phyloP scores from a whole-genome alignment of 2,797 vertebrate species.

The Argyrosomus regius region DNA sequence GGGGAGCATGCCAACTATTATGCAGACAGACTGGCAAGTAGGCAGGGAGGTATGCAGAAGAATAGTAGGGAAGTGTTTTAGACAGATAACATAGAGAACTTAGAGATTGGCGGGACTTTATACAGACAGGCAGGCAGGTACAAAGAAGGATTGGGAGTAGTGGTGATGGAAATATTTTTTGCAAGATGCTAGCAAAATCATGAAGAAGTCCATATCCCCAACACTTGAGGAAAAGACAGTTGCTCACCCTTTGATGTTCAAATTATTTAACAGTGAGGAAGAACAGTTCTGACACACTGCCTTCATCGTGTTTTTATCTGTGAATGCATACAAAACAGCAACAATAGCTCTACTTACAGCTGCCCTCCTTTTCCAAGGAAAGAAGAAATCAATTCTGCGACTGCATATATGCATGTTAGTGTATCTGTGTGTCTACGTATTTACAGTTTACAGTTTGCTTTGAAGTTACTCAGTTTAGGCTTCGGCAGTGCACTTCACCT shows the following conservation, averaged over 20 bases:
- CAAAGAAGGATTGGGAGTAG: neutral
- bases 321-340: constrained; percentile 24
- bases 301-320: constrained; percentile 27
- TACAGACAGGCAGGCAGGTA: constrained; percentile 17
- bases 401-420: constrained; percentile 14
- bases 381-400: constrained; percentile 35
- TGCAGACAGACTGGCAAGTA: constrained; percentile 49
- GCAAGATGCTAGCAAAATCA: constrained; percentile 11
- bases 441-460: constrained; percentile 28
- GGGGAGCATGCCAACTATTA: constrained; percentile 53
- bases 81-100: constrained; percentile 38
- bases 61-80: constrained; percentile 29
- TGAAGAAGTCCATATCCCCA: neutral
- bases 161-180: constrained; percentile 32
- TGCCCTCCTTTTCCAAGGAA: constrained; percentile 35
- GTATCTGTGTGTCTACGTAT: constrained; percentile 15
- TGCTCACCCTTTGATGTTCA: constrained; percentile 35
- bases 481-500: constrained; percentile 30
- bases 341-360: constrained; percentile 17
- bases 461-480: constrained; percentile 38
- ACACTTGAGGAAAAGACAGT: neutral
- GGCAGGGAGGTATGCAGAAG: constrained; percentile 42
- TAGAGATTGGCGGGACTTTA: neutral
- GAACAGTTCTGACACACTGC: constrained; percentile 32
- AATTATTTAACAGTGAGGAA: constrained; percentile 19